Base-by-base conservation (phyloP, 2,888 invertebrate genomes). In the Agonopterix heracliana region DNA sequence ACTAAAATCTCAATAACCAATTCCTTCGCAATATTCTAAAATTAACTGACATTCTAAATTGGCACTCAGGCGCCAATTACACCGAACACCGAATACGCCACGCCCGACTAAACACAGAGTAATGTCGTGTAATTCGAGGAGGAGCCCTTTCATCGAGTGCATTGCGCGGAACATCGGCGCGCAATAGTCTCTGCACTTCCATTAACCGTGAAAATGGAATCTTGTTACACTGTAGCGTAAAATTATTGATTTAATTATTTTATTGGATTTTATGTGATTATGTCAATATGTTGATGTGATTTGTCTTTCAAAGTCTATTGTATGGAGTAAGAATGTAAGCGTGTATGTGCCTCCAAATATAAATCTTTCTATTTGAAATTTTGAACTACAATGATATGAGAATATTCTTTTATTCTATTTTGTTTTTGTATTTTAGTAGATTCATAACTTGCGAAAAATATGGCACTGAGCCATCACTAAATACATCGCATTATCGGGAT, bases 61-160 rank as follows among this genome's bases (percentile, higher is more conserved):
- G 69, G 63, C 69, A 69, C 65, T 71, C 60, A 65, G 69, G 66
- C 64, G 60, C 67, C 78, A 77, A 79, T 78, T 77, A 80, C 74
- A 76, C 73, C 70, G 72, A 52, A 65, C 56, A 53, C 62, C 54
- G 54, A 49, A 49, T 41, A 14, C 45, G 10, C 7, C 56, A 64
- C 68, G 72, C 68, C 61, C 52, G 62, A 68, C 64, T 72, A 67
- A 71, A 62, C 73, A 68, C 61, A 54, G 61, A 69, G 66, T 68
- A 68, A 68, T 67, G 67, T 63, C 62, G 63, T 57, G 65, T 69
- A 71, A 73, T 73, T 68, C 64, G 62, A 64, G 63, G 56, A 64
- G 66, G 61, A 63, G 61, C 64, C 42, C 71, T 74, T 75, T 76
- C 70, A 72, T 63, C 64, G 66, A 59, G 68, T 62, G 70, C 70